Conservation (phyloP, 1,140 invertebrate genomes). For the Eupristina koningsbergeri region DNA sequence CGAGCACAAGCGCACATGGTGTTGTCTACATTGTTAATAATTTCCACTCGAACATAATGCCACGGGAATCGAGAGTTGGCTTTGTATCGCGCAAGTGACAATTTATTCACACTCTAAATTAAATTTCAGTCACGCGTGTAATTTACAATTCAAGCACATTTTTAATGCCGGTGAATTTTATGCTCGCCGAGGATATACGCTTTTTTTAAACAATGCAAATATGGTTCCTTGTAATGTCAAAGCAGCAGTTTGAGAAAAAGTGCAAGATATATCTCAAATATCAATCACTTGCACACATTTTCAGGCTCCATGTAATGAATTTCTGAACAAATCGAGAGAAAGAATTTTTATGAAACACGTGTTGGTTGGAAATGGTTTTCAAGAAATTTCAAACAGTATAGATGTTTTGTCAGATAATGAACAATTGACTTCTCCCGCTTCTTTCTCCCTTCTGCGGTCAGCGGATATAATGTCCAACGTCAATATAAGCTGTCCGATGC, state of each 20-base stretch:
- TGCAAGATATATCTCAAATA: too few relatives aligned
- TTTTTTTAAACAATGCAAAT: not conserved
- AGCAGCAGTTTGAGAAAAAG: too few relatives aligned
- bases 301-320: not conserved
- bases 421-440: slow-evolving; percentile 1
- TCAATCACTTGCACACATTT: not conserved
- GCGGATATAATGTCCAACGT: slow-evolving; percentile 70
- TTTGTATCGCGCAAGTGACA: not conserved
- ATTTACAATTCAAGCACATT: not conserved
- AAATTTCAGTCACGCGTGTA: slow-evolving; percentile 11
- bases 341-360: not conserved
- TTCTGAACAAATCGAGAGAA: not conserved
- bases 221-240: not conserved
- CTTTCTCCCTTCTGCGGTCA: slow-evolving; percentile 52
- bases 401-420: not conserved
- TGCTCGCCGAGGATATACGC: not conserved
- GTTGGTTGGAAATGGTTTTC: not conserved
- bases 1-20: not conserved
- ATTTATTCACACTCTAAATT: not conserved
- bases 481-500: slow-evolving; percentile 71
- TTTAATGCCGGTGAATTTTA: not conserved
- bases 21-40: slow-evolving; percentile 8
- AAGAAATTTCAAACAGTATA: not conserved
- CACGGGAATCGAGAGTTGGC: not conserved
- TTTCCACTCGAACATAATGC: not conserved